Conservation (phyloP, 2,113 vertebrate species). For the Entomyzon cyanotis region DNA sequence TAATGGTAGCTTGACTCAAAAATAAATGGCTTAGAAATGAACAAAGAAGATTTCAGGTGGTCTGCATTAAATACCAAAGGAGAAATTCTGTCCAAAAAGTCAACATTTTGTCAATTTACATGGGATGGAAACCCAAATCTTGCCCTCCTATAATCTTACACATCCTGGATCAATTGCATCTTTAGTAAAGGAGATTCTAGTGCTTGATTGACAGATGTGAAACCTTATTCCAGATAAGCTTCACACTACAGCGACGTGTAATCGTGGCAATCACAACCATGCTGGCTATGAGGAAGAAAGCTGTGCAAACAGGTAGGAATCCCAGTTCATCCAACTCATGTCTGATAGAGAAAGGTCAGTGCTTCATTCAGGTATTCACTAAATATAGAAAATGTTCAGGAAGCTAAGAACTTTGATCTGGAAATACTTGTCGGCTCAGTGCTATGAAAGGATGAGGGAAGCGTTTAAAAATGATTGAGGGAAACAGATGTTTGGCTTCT, state of each 20-base stretch:
- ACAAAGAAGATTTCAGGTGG: not conserved
- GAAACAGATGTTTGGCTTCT: conserved; percentile 67
- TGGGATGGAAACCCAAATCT: not conserved
- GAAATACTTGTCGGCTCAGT: not conserved
- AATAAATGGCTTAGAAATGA: not conserved
- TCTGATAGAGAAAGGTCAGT: not conserved
- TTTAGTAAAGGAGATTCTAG: not conserved
- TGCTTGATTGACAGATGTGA: not conserved
- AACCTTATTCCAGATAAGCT: not conserved
- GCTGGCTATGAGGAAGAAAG: not conserved
- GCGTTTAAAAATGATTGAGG: conserved; percentile 24
- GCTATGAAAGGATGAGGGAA: conserved; percentile 29
- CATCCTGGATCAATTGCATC: not conserved
- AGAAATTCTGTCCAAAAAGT: not conserved
- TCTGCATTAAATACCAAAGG: not conserved
- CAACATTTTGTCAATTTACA: not conserved
- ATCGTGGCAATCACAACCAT: not conserved
- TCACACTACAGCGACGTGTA: accelerated
- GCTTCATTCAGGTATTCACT: conserved; percentile 13
- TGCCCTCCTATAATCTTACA: not conserved
- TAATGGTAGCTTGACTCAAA: not conserved
- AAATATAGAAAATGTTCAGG: conserved; percentile 51
- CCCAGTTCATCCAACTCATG: not conserved
- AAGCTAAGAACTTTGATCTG: conserved; percentile 47
- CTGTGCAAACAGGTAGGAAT: not conserved